Evolutionary conservation across 2,888 invertebrate species (phyloP).

Genomic region (Hirtodrosophila histrioides): DNA sequence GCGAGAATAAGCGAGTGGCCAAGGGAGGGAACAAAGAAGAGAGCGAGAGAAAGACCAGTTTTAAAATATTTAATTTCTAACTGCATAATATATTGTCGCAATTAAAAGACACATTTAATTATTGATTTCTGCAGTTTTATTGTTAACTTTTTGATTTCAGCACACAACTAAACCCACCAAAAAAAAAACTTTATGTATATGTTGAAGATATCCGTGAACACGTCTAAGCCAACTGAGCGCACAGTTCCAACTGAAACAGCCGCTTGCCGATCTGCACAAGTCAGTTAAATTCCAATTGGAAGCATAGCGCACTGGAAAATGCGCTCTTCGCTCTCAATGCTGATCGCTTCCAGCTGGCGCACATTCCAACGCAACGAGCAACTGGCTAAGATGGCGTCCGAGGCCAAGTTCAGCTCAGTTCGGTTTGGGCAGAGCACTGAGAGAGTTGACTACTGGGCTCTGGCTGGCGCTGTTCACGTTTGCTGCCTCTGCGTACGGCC

Average conservation of each 20-base stretch:
- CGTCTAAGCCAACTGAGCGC: slow-evolving; percentile 70
- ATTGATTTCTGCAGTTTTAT: background rate
- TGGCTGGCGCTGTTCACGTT: slow-evolving; percentile 46
- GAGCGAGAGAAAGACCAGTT: background rate
- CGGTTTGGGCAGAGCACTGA: slow-evolving; percentile 81
- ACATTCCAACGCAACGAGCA: slow-evolving; percentile 49
- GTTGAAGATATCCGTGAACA: slow-evolving; percentile 48
- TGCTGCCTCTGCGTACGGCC: slow-evolving; percentile 80
- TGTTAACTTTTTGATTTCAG: background rate
- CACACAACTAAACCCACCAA: slow-evolving; percentile 5
- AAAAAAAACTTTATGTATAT: no score
- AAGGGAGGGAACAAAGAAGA: slow-evolving; percentile 6
- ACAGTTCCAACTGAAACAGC: slow-evolving; percentile 71
- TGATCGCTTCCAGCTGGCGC: slow-evolving; percentile 35
- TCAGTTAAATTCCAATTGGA: slow-evolving; percentile 55
- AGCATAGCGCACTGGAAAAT: slow-evolving; percentile 19
- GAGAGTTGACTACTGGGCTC: slow-evolving; percentile 74
- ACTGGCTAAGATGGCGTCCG: slow-evolving; percentile 84
- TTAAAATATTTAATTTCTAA: background rate
- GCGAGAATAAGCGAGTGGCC: background rate
- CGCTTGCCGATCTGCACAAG: slow-evolving; percentile 35
- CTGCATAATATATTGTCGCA: background rate
- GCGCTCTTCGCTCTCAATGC: slow-evolving; percentile 12
- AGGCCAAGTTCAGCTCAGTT: slow-evolving; percentile 81
- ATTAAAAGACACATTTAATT: background rate